A percentile compares a stretch with the other conserved stretches of the same genome.
Evolutionary conservation across 1,140 invertebrate species (phyloP).

Genomic region (Vanessa atalanta): DNA sequence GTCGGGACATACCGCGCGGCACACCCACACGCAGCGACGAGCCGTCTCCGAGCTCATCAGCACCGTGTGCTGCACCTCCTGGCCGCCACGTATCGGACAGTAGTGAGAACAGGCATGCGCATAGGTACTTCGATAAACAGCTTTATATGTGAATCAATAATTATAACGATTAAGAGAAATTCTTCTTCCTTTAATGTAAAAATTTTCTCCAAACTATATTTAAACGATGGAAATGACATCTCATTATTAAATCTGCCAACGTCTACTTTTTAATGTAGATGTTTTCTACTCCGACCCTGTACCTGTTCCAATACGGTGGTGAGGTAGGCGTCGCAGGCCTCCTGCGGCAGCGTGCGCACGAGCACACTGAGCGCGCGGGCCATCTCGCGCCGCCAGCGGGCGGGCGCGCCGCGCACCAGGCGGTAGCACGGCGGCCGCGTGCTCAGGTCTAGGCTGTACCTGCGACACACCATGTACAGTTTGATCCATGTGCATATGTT

Average conservation of each 20-base stretch:
- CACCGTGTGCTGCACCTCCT: conserved; percentile 90
- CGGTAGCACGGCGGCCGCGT: conserved; percentile 87
- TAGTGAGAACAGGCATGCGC: too few relatives aligned
- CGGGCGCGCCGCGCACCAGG: conserved; percentile 81
- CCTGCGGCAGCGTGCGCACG: conserved; percentile 83
- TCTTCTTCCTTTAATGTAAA: too few relatives aligned
- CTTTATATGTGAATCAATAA: too few relatives aligned
- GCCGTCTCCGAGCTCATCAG: conserved; percentile 88
- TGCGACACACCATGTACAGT: conserved; percentile 28
- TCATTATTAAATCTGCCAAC: neutral
- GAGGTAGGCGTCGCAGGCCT: conserved; percentile 88
- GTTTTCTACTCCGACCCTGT: neutral
- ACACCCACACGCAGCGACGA: conserved; percentile 88
- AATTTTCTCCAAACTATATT: neutral
- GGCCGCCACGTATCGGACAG: neutral
- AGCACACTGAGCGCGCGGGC: conserved; percentile 86
- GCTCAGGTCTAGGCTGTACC: conserved; percentile 66
- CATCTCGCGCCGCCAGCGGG: conserved; percentile 83
- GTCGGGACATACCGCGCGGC: conserved; percentile 69
- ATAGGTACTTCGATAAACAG: too few relatives aligned
- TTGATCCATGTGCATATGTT: neutral
- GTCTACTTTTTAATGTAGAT: too few relatives aligned
- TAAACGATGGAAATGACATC: neutral
- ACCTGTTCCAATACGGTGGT: conserved; percentile 90
- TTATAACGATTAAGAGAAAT: too few relatives aligned